A percentile compares a stretch with the other conserved stretches of the same genome.
Evolutionary conservation across 2,888 invertebrate genomes (phyloP).

Genomic region (Ophion obscuratus): DNA sequence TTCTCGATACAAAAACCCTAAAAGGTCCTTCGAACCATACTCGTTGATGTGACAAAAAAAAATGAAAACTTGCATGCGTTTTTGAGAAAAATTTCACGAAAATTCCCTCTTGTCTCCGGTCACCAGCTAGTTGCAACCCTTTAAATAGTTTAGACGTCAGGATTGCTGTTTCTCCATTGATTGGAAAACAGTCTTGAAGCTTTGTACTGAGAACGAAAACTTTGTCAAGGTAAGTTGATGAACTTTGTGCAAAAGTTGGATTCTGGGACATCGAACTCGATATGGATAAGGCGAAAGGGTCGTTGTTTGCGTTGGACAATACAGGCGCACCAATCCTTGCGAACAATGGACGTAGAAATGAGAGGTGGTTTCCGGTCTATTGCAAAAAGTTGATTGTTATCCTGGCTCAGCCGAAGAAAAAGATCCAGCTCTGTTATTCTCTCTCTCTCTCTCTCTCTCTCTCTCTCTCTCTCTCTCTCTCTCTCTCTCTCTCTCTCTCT

Average conservation of each 20-base stretch:
- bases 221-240: constrained; percentile 23
- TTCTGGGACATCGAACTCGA: constrained; percentile 10
- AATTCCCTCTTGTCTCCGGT: too few relatives aligned
- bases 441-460: background rate
- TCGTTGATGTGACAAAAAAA: too few relatives aligned
- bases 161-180: background rate
- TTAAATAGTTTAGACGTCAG: background rate
- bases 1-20: too few relatives aligned
- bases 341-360: constrained; percentile 62
- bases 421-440: constrained; percentile 50
- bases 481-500: background rate
- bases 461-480: constrained; percentile 19
- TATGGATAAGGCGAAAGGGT: constrained; percentile 42
- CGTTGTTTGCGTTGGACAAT: constrained; percentile 45
- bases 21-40: too few relatives aligned
- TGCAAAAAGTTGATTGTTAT: constrained; percentile 61
- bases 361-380: constrained; percentile 47
- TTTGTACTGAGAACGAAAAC: background rate
- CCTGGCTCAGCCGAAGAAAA: constrained; percentile 45
- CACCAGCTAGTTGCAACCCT: too few relatives aligned
- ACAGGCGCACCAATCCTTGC: constrained; percentile 52
- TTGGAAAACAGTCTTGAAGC: background rate
- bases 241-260: constrained; percentile 31
- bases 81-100: too few relatives aligned
- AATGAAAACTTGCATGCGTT: too few relatives aligned